A percentile compares a stretch with the other conserved stretches of the same genome.
phyloP scores from a whole-genome alignment of 2,797 vertebrate genomes.

The Pelodytes ibericus region DNA sequence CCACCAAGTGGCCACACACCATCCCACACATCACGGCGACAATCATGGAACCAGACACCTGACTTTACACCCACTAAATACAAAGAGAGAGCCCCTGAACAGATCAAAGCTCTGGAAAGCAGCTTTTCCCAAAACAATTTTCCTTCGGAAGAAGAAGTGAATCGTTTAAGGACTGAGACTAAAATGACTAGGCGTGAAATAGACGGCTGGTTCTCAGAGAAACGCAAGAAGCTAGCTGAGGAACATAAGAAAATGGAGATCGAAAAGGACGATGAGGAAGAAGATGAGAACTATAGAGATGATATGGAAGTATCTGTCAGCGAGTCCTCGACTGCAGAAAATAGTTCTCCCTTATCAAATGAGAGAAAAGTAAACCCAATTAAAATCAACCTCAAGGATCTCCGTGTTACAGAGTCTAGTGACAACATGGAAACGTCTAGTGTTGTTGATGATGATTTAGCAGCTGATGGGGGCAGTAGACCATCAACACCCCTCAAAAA shows the following conservation, averaged over 20 bases:
- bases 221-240: slow-evolving; percentile 78
- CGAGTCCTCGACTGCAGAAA: slow-evolving; percentile 63
- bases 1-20: slow-evolving; percentile 6
- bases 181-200: slow-evolving; percentile 98
- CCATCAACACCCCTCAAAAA: slow-evolving; percentile 60
- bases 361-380: slow-evolving; percentile 94
- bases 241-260: slow-evolving; percentile 80
- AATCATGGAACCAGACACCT: slow-evolving; percentile 82
- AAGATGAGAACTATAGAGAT: slow-evolving; percentile 64
- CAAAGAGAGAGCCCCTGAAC: slow-evolving; percentile 92
- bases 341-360: slow-evolving; percentile 44
- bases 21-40: slow-evolving; percentile 77
- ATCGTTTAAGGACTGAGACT: slow-evolving; percentile 87
- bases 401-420: slow-evolving; percentile 90
- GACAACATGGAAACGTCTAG: slow-evolving; percentile 73
- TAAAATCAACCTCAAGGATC: slow-evolving; percentile 97
- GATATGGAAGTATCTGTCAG: slow-evolving; percentile 72
- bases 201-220: slow-evolving; percentile 93
- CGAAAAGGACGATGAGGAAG: slow-evolving; percentile 53
- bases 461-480: slow-evolving; percentile 57
- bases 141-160: slow-evolving; percentile 88
- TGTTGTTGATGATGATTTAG: slow-evolving; percentile 28
- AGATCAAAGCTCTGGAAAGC: slow-evolving; percentile 88
- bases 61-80: slow-evolving; percentile 93
- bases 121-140: slow-evolving; percentile 86